Percentiles rank a stretch among this genome's conserved stretches.
phyloP scores from a whole-genome alignment of 2,888 invertebrate genomes.

The Drosophila vallismaia region DNA sequence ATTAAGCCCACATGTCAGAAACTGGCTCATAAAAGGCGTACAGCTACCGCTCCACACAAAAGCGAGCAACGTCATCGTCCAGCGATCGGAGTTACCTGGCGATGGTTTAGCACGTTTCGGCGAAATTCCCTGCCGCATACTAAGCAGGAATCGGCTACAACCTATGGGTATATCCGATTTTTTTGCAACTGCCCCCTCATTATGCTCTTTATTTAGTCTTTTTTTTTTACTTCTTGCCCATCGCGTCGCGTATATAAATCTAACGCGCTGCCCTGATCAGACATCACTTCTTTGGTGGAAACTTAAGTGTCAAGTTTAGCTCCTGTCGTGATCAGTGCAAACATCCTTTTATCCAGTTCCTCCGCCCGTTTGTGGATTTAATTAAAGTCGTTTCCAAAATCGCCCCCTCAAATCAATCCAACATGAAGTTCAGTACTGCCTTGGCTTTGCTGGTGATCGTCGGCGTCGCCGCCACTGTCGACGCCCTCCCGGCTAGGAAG shows the following conservation, averaged over 20 bases:
- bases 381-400: neutral
- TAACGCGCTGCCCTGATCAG: constrained; percentile 80
- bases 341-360: constrained; percentile 15
- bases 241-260: constrained; percentile 83
- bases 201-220: constrained; percentile 59
- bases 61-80: constrained; percentile 5
- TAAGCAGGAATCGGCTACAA: constrained; percentile 59
- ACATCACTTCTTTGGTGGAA: constrained; percentile 84
- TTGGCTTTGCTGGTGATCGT: constrained; percentile 75
- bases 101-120: constrained; percentile 37
- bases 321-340: constrained; percentile 81
- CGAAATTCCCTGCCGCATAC: constrained; percentile 64
- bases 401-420: constrained; percentile 33
- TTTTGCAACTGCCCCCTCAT: constrained; percentile 58
- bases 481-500: constrained; percentile 80
- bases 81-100: constrained; percentile 38
- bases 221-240: constrained; percentile 55
- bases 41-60: constrained; percentile 1
- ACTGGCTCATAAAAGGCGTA: neutral
- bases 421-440: constrained; percentile 77
- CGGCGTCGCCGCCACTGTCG: constrained; percentile 73
- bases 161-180: constrained; percentile 73
- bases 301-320: constrained; percentile 84
- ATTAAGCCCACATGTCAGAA: constrained; percentile 12
- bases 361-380: constrained; percentile 47